Conservation (phyloP, 1,140 invertebrate species). For the Calephelis virginiensis region DNA sequence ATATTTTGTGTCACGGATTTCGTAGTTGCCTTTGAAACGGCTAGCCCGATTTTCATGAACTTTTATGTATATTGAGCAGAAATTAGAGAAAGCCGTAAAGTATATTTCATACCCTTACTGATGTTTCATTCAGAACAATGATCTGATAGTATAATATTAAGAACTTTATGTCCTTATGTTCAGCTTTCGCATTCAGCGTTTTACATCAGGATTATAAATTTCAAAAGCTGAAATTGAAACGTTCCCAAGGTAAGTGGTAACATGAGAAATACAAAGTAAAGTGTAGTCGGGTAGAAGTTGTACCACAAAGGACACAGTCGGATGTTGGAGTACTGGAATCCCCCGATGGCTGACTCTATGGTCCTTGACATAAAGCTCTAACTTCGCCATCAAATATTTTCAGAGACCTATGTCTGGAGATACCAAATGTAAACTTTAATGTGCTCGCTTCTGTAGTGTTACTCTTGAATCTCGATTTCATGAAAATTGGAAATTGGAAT, state of each 20-base stretch:
- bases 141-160: too few relatives aligned
- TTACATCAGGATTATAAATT: not conserved
- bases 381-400: conserved; percentile 77
- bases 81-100: too few relatives aligned
- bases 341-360: conserved; percentile 71
- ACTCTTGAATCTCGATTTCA: too few relatives aligned
- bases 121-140: too few relatives aligned
- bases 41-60: too few relatives aligned
- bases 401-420: conserved; percentile 67
- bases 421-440: conserved; percentile 71
- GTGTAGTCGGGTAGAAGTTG: conserved; percentile 73
- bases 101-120: too few relatives aligned
- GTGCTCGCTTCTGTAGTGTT: conserved; percentile 36
- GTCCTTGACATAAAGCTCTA: conserved; percentile 78
- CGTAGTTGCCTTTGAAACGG: too few relatives aligned
- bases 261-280: conserved; percentile 70
- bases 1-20: too few relatives aligned
- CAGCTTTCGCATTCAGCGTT: not conserved
- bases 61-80: too few relatives aligned
- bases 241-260: conserved; percentile 68
- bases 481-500: too few relatives aligned
- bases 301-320: conserved; percentile 73
- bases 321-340: conserved; percentile 71
- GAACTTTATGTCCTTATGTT: too few relatives aligned
- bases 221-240: conserved; percentile 67